Conservation (phyloP, 2,113 vertebrate species). For the Brachirus orientalis region DNA sequence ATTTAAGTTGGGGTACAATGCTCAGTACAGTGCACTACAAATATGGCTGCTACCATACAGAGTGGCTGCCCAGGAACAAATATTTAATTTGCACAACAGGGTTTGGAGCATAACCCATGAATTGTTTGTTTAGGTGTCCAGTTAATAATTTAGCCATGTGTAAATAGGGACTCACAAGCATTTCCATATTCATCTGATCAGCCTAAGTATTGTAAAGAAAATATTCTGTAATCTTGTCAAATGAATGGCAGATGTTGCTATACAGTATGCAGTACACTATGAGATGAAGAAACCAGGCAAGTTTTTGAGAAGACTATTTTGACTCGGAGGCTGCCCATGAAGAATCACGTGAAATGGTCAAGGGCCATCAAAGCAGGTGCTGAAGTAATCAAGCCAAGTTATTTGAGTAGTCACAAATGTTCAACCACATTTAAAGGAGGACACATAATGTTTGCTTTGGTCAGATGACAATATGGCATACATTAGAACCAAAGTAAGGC, state of each 20-base stretch:
- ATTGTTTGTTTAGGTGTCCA: constrained; percentile 19
- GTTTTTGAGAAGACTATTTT: background rate
- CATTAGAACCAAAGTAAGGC: background rate
- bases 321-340: background rate
- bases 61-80: background rate
- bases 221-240: constrained; percentile 1
- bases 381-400: constrained; percentile 5
- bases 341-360: constrained; percentile 28
- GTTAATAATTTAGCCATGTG: constrained; percentile 61
- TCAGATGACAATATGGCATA: background rate
- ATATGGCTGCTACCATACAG: background rate
- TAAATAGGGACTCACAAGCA: constrained; percentile 36
- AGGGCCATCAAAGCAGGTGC: constrained; percentile 20
- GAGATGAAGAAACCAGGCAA: background rate
- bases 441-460: background rate
- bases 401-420: background rate
- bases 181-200: constrained; percentile 17
- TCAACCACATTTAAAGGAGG: background rate
- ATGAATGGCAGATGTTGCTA: constrained; percentile 5
- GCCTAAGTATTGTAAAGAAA: constrained; percentile 4
- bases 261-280: background rate
- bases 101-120: background rate
- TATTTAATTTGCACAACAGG: background rate
- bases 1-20: background rate
- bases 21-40: background rate